A percentile compares a stretch with the other conserved stretches of the same genome.
These are phyloP conservation scores for Caenorhabditis tropicalis DNA, from an alignment of 1,140 invertebrate genomes.

Conservation along the genomic window DNA sequence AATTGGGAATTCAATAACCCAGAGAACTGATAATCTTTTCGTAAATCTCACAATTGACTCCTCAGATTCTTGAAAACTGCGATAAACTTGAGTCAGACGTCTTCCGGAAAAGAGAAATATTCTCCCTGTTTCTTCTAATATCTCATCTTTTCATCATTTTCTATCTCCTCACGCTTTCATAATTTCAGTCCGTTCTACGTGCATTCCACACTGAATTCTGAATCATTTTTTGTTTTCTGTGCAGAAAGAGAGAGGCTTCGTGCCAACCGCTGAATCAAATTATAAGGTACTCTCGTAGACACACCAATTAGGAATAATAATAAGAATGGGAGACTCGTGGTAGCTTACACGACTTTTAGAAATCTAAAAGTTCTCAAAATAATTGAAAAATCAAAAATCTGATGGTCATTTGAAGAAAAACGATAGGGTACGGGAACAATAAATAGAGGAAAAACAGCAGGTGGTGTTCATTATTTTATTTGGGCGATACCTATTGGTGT, in stretches of 20 bases:
- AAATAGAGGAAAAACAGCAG: no score
- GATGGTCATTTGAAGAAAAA: neutral
- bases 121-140: neutral
- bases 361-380: neutral
- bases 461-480: no score
- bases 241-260: neutral
- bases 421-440: neutral
- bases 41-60: conserved; percentile 1
- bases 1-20: neutral
- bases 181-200: conserved; percentile 44
- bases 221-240: neutral
- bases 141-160: neutral
- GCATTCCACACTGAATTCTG: conserved; percentile 2
- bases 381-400: neutral
- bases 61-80: neutral
- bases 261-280: neutral
- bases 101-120: neutral
- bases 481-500: no score
- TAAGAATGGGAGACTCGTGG: neutral
- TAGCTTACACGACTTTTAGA: neutral
- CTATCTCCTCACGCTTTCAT: conserved; percentile 39
- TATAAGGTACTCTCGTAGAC: neutral
- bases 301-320: conserved; percentile 27
- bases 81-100: neutral
- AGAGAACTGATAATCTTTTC: neutral